Conservation (phyloP, 2,797 vertebrate genomes). For the Rhinophrynus dorsalis region DNA sequence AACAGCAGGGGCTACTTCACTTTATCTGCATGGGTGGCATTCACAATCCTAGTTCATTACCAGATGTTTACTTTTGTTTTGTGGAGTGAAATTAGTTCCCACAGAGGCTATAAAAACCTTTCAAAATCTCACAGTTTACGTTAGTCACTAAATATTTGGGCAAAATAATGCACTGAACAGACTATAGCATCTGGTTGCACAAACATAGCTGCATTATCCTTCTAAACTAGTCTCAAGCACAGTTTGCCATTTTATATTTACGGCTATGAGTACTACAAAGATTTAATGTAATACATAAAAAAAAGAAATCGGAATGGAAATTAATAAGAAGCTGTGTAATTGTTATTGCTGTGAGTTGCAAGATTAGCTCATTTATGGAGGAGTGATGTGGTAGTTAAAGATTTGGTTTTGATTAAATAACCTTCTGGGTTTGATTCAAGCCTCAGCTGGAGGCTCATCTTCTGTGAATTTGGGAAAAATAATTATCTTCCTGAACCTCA, state of each 20-base stretch:
- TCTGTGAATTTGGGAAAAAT: background rate
- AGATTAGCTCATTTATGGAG: constrained; percentile 1
- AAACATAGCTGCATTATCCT: constrained; percentile 14
- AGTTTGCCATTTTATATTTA: constrained; percentile 36
- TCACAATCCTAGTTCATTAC: constrained; percentile 36
- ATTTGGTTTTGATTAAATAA: constrained; percentile 14
- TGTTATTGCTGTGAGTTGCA: constrained; percentile 6
- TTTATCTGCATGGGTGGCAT: constrained; percentile 34
- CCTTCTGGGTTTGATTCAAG: background rate
- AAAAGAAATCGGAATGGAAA: background rate
- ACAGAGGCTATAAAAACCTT: constrained; percentile 39
- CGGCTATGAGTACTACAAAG: constrained; percentile 10
- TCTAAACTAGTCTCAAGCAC: constrained; percentile 19
- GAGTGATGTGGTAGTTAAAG: background rate
- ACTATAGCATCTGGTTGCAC: constrained; percentile 37
- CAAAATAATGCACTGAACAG: constrained; percentile 33
- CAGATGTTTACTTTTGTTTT: constrained; percentile 45
- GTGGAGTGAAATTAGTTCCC: constrained; percentile 32
- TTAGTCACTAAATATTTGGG: constrained; percentile 45
- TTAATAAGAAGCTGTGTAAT: background rate
- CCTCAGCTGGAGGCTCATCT: background rate
- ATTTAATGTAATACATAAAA: constrained; percentile 23
- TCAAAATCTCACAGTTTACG: constrained; percentile 41
- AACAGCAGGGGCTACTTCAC: constrained; percentile 16
- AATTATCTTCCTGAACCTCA: background rate